Percentiles rank a stretch among this genome's conserved stretches.
These are phyloP conservation scores for Tragelaphus strepsiceros DNA, from an alignment of 2,113 vertebrate genomes.

Conservation along the genomic window DNA sequence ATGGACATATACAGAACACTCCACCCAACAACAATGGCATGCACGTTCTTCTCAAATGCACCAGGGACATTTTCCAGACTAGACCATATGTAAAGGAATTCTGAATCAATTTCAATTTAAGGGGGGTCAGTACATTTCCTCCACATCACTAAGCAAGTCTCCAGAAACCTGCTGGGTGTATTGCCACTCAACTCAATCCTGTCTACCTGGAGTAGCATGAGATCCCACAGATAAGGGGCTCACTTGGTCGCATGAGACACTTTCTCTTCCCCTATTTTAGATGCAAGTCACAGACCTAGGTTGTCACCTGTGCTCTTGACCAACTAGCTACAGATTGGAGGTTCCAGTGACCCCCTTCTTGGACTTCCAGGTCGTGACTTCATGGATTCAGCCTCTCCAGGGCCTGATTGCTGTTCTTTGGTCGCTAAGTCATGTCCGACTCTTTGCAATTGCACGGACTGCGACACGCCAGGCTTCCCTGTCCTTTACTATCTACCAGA, in stretches of 20 bases:
- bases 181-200: not conserved
- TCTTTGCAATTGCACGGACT: not conserved
- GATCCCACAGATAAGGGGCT: not conserved
- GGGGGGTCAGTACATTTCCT: not conserved
- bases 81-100: not conserved
- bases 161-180: not conserved
- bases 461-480: not conserved
- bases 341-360: not conserved
- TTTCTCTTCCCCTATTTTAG: not conserved
- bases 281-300: not conserved
- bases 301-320: not conserved
- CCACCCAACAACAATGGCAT: too few species aligned
- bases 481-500: not conserved
- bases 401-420: not conserved
- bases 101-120: not conserved
- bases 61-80: not conserved
- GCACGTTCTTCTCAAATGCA: not conserved
- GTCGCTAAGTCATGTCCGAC: fast-evolving
- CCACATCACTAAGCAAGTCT: not conserved
- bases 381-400: not conserved
- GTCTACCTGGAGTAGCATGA: fast-evolving
- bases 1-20: not conserved
- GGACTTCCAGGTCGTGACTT: not conserved
- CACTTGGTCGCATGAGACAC: not conserved
- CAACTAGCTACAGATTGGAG: not conserved